Evolutionary conservation across 2,113 vertebrate species (phyloP), one percentile per base, ranked within the genome.

Genomic region (Phyllostomus hastatus): DNA sequence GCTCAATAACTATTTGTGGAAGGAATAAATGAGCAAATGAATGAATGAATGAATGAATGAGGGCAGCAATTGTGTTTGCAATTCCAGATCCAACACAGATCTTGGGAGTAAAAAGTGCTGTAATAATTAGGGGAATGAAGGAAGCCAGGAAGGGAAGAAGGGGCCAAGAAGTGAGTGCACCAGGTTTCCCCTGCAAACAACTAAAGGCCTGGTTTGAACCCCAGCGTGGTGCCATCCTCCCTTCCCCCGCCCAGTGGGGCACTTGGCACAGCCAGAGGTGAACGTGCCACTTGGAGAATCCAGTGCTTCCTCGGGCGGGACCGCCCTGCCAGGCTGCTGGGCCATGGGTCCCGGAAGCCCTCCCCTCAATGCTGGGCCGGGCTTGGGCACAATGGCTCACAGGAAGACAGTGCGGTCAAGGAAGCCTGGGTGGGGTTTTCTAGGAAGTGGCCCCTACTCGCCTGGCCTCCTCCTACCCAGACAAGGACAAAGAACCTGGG

Each of bases 401-500:
- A 96, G 97, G 96, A 97, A 88, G 79, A 83, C 88, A 20, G 7
- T n/a, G 1, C 35, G 26, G 81, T 28, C 59, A 19, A 46, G 88
- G 94, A 96, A 97, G 88, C 86, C 86, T 50, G 95, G 97, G 97
- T 16, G 96, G 96, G 91, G 73, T 57, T 88, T 97, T 94, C 92
- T 91, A 94, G 97, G 97, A 97, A 97, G 89, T 54, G 5, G 50
- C 41, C 35, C 38, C 43, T 22, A 12, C 59, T 52, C 5, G 10
- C 50, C 15, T 48, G 88, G 57, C 72, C 64, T 41, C 64, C 70
- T 15, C 91, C 67, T 22, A 11, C 54, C 10, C 10, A 8, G 41
- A 75, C 61, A 66, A 72, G 41, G 67, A 75, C 50, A 72, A 33
- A 66, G 52, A 64, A 72, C 7, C 2, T 54, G 43, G 59, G 72